Evolutionary conservation across 2,888 invertebrate species (phyloP).

Genomic region (Caenorhabditis doughertyi): DNA sequence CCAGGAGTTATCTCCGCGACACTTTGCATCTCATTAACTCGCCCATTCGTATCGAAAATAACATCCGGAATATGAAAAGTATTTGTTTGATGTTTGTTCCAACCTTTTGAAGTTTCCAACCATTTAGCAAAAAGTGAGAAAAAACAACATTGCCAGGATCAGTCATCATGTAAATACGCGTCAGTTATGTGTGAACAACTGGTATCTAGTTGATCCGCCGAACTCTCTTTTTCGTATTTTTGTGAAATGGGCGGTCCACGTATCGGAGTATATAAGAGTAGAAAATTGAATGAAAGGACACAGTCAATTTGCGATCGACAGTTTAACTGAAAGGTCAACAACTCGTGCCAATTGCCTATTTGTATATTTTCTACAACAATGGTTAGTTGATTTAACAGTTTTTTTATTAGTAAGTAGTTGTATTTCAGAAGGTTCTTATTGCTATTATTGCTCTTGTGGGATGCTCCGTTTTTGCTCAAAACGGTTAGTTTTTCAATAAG

Average conservation of each 20-base stretch:
- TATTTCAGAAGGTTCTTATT: conserved; percentile 29
- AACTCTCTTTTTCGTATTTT: conserved; percentile 36
- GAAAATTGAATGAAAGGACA: background rate
- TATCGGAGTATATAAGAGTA: conserved; percentile 23
- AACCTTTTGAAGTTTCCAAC: conserved; percentile 4
- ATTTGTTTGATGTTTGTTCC: conserved; percentile 8
- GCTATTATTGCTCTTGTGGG: conserved; percentile 13
- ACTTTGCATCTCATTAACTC: no score
- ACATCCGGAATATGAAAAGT: background rate
- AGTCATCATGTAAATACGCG: conserved; percentile 57
- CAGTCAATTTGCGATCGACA: conserved; percentile 21
- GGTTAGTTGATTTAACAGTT: conserved; percentile 15
- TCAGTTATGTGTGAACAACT: conserved; percentile 46
- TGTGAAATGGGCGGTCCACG: conserved; percentile 19
- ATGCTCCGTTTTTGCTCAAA: conserved; percentile 19
- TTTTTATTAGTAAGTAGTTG: background rate
- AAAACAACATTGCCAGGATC: conserved; percentile 16
- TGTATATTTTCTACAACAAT: conserved; percentile 1
- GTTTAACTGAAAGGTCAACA: conserved; percentile 15
- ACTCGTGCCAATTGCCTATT: conserved; percentile 14
- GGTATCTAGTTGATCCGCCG: conserved; percentile 51
- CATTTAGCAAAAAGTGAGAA: background rate
- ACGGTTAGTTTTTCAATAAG: background rate
- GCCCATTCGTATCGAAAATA: background rate
- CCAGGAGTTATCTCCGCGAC: no score